These are phyloP conservation scores for Nematostella vectensis DNA, from an alignment of 92 coral and sea anemone genomes.

Conservation along the genomic window DNA sequence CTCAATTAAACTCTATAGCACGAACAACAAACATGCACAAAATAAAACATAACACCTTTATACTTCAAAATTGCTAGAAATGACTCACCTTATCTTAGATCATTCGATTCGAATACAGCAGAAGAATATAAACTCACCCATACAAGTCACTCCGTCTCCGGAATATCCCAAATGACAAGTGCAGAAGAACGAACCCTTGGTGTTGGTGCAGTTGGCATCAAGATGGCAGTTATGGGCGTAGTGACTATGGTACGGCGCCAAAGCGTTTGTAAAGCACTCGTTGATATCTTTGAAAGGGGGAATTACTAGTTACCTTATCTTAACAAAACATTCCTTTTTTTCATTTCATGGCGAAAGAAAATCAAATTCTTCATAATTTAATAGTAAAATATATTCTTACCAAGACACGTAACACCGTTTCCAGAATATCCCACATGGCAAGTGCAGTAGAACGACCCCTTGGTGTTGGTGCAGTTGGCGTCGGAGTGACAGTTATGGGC, in stretches of 20 bases:
- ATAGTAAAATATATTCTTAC: too few species aligned
- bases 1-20: too few species aligned
- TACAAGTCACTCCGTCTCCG: conserved; percentile 69
- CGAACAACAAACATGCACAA: too few species aligned
- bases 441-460: conserved; percentile 52
- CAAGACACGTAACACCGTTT: conserved; percentile 36
- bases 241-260: conserved; percentile 23
- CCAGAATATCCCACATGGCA: conserved; percentile 46
- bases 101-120: too few species aligned
- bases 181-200: conserved; percentile 79
- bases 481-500: conserved; percentile 63
- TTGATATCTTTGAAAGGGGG: conserved; percentile 40
- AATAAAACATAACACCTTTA: too few species aligned
- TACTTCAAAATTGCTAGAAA: too few species aligned
- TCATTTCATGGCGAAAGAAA: too few species aligned
- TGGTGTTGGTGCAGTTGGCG: conserved; percentile 65
- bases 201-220: conserved; percentile 83
- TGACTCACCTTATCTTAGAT: too few species aligned
- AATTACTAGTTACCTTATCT: too few species aligned
- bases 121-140: conserved; percentile 27
- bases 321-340: too few species aligned
- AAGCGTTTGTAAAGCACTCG: conserved; percentile 32
- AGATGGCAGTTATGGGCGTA: conserved; percentile 57
- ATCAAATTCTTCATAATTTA: too few species aligned
- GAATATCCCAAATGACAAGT: conserved; percentile 72